Evolutionary conservation across 2,888 invertebrate genomes (phyloP), one percentile per base, ranked within the genome.

Genomic region (Rhamnusium bicolor): DNA sequence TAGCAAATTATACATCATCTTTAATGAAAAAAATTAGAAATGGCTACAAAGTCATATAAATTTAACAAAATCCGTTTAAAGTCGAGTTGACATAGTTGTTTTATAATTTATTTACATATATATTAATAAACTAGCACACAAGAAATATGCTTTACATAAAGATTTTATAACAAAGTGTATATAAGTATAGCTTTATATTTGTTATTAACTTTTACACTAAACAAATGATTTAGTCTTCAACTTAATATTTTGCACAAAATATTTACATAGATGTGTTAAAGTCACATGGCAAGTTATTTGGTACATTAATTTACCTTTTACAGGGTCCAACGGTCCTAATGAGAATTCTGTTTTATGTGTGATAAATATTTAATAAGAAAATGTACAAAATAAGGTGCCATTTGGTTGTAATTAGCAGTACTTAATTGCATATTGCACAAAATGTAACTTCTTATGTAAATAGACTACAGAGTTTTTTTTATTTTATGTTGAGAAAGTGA

Each of bases 1-100:
- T 83, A 56, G 78, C 81, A 2, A 83, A 82, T 65, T 70, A 71
- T 61, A 83, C 84, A 21, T 75, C 76, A 4, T 56, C 62, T 47
- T 40, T 81, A 51, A 70, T 82, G 65, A 77, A 68, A 60, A n/a
- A 77, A 69, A 71, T 51, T 84, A 53, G 71, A 81, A 56, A 75
- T 68, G 54, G 63, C 63, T 32, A 53, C 72, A 27, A 75, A 67
- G 69, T 27, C 69, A 46, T 16, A 72, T 68, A 75, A 58, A 62
- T 73, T 60, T 27, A 65, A 62, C 27, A 75, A 49, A 49, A 40
- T 21, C 19, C 54, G 47, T 16, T 61, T 70, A 46, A 72, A 71
- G 21, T 10, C 54, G 40, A 76, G 72, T 67, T 78, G 74, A 79
- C 71, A 24, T 27, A 56, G 56, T 62, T 66, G 61, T 53, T 49